Percentiles rank a stretch among this genome's conserved stretches.
These are phyloP conservation scores for Xenus cinereus DNA, from an alignment of 2,113 vertebrate species.

Conservation along the genomic window DNA sequence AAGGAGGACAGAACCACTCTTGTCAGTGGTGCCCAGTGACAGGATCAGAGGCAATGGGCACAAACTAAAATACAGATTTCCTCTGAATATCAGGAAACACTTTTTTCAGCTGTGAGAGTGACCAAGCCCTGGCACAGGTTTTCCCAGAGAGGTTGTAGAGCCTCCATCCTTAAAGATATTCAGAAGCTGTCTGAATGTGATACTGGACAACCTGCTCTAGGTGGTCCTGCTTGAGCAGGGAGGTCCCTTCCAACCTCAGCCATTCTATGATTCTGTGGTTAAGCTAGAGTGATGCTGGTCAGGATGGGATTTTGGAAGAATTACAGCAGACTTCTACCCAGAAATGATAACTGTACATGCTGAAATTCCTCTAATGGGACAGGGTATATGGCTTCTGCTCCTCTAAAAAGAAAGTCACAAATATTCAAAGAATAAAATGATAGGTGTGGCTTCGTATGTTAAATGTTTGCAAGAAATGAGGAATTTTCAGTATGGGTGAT, in stretches of 20 bases:
- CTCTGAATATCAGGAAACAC: not conserved
- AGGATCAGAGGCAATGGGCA: not conserved
- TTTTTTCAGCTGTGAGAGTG: not conserved
- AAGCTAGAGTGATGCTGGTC: not conserved
- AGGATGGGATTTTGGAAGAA: not conserved
- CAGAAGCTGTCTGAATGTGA: not conserved
- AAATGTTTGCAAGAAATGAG: not conserved
- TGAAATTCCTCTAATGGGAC: not conserved
- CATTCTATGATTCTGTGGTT: not conserved
- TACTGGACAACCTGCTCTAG: not conserved
- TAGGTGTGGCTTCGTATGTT: not conserved
- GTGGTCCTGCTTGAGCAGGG: not conserved
- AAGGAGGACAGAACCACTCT: not conserved
- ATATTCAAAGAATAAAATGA: not conserved
- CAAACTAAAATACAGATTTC: not conserved
- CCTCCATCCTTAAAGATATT: not conserved
- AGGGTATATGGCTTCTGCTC: not conserved
- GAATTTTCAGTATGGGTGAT: not conserved
- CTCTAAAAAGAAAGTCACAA: not conserved
- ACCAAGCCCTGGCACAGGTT: not conserved
- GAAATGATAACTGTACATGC: not conserved
- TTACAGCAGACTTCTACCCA: not conserved
- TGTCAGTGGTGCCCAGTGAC: not conserved
- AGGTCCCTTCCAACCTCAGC: not conserved
- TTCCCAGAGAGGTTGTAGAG: not conserved